phyloP scores from a whole-genome alignment of 1,140 invertebrate genomes.

The Drusus annulatus region DNA sequence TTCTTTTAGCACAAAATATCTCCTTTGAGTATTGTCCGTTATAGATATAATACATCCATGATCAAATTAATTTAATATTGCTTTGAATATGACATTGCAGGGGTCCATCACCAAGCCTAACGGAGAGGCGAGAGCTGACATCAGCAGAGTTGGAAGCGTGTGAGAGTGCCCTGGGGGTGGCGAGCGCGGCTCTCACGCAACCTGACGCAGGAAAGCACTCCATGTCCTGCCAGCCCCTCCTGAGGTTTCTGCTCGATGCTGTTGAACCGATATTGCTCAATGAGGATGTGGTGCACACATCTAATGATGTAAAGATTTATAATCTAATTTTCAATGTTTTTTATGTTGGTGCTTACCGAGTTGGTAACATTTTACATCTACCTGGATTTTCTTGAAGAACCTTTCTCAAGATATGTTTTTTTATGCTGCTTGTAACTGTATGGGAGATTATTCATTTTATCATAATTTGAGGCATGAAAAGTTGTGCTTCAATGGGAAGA shows the following conservation, averaged over 20 bases:
- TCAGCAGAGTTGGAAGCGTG: conserved; percentile 65
- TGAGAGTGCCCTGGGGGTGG: conserved; percentile 64
- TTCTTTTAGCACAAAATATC: too few species aligned
- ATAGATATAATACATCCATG: too few species aligned
- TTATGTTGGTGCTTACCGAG: background rate
- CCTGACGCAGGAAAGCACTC: conserved; percentile 60
- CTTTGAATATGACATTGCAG: background rate
- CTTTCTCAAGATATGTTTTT: too few species aligned
- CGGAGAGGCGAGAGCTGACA: conserved; percentile 28
- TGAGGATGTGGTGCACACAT: conserved; percentile 64
- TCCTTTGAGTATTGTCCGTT: too few species aligned
- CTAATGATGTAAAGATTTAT: conserved; percentile 63
- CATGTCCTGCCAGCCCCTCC: conserved; percentile 61
- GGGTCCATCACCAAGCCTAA: conserved; percentile 13
- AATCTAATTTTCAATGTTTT: background rate
- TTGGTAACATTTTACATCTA: too few species aligned
- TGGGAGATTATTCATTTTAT: too few species aligned
- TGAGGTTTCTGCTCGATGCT: conserved; percentile 63
- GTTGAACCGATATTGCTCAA: conserved; percentile 61
- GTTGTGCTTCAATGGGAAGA: too few species aligned
- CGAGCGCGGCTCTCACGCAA: conserved; percentile 63
- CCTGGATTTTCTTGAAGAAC: too few species aligned
- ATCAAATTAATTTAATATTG: too few species aligned
- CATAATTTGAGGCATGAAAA: too few species aligned
- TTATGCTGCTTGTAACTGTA: too few species aligned